These are phyloP conservation scores for Pemphigus obesinymphae DNA, from an alignment of 1,140 invertebrate species.

Conservation along the genomic window DNA sequence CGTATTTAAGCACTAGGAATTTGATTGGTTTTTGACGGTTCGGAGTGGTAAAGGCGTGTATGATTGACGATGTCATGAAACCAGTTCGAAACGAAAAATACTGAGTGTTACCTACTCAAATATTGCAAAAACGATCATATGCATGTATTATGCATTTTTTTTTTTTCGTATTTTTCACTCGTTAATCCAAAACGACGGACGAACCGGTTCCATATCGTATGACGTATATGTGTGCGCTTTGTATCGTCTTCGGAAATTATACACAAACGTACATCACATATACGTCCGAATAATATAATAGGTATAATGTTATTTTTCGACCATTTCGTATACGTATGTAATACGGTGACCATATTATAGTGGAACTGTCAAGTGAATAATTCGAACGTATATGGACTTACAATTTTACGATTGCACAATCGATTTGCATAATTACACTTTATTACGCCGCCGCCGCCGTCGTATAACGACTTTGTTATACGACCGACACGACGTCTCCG, in stretches of 20 bases:
- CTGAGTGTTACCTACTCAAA: neutral
- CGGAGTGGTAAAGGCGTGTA: no score
- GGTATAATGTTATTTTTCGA: neutral
- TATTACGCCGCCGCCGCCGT: neutral
- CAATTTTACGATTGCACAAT: neutral
- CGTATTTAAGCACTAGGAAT: no score
- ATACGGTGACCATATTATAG: neutral
- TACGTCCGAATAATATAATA: neutral
- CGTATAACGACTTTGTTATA: slow-evolving; percentile 10
- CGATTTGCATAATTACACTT: slow-evolving; percentile 35
- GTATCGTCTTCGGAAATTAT: neutral
- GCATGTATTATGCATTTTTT: neutral
- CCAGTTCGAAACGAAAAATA: neutral
- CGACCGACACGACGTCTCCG: neutral
- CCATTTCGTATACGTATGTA: neutral
- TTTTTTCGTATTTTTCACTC: neutral
- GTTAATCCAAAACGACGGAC: neutral
- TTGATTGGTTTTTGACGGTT: no score
- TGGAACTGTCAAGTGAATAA: neutral
- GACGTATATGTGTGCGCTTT: neutral
- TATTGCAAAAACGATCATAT: neutral
- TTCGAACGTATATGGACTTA: neutral
- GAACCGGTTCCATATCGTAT: neutral
- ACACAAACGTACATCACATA: neutral
- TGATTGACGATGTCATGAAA: neutral